These are phyloP conservation scores for Merodon equestris DNA, from an alignment of 2,888 invertebrate genomes.

Conservation along the genomic window DNA sequence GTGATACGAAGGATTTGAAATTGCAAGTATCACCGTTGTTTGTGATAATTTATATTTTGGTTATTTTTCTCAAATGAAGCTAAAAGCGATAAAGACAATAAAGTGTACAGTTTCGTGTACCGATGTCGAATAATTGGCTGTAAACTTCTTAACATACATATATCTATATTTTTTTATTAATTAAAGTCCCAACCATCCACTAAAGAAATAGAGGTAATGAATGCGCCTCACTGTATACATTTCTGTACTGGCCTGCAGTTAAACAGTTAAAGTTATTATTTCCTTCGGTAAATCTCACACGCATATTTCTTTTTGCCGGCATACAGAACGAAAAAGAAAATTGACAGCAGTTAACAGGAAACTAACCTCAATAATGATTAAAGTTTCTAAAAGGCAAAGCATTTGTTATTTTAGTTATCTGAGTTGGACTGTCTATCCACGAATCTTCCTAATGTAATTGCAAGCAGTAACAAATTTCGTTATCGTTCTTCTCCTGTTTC, in stretches of 20 bases:
- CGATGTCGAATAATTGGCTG: constrained; percentile 78
- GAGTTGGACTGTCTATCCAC: constrained; percentile 20
- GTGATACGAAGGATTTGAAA: constrained; percentile 26
- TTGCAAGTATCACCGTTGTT: constrained; percentile 55
- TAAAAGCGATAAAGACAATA: constrained; percentile 52
- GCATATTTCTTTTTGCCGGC: too few relatives aligned
- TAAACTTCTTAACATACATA: too few relatives aligned
- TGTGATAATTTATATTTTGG: constrained; percentile 64
- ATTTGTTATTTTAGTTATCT: neutral
- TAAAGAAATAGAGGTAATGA: too few relatives aligned
- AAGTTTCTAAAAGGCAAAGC: constrained; percentile 46
- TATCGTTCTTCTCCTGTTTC: constrained; percentile 54
- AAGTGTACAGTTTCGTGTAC: constrained; percentile 74
- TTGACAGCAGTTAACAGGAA: too few relatives aligned
- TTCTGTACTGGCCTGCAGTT: too few relatives aligned
- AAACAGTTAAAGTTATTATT: too few relatives aligned
- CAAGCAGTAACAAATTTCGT: constrained; percentile 59
- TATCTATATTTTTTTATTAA: too few relatives aligned
- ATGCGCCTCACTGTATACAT: too few relatives aligned
- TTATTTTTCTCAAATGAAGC: constrained; percentile 44
- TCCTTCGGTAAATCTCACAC: too few relatives aligned
- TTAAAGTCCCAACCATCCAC: too few relatives aligned
- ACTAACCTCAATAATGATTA: constrained; percentile 53
- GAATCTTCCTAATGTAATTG: constrained; percentile 57
- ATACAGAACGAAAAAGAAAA: too few relatives aligned